phyloP scores from a whole-genome alignment of 2,113 vertebrate species.

The Zeus faber region DNA sequence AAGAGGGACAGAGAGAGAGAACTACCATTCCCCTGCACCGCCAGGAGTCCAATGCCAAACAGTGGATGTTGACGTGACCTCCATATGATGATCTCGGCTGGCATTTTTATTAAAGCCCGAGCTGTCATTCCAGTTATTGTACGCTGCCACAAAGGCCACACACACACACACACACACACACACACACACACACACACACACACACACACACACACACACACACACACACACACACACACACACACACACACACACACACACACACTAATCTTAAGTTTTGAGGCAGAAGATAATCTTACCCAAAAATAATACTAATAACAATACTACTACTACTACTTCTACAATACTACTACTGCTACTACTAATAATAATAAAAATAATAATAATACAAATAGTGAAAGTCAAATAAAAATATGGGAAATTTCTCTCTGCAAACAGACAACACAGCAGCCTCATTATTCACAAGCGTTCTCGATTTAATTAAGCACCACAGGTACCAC shows the following conservation, averaged over 20 bases:
- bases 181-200: background rate
- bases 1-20: background rate
- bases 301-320: background rate
- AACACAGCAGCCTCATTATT: too few species aligned
- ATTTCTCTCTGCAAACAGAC: too few species aligned
- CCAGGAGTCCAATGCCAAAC: background rate
- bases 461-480: too few species aligned
- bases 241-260: background rate
- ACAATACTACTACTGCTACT: too few species aligned
- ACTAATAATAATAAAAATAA: too few species aligned
- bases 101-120: background rate
- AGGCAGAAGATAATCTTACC: background rate
- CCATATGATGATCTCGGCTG: background rate
- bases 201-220: background rate
- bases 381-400: too few species aligned
- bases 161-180: background rate
- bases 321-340: too few species aligned
- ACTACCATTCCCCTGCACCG: background rate
- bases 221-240: background rate
- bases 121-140: constrained; percentile 1
- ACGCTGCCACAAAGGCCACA: background rate
- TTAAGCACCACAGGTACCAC: constrained; percentile 38
- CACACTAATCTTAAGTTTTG: too few species aligned
- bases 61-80: background rate
- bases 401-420: too few species aligned